Evolutionary conservation across 2,797 vertebrate genomes (phyloP).

Genomic region (Varecia variegata): DNA sequence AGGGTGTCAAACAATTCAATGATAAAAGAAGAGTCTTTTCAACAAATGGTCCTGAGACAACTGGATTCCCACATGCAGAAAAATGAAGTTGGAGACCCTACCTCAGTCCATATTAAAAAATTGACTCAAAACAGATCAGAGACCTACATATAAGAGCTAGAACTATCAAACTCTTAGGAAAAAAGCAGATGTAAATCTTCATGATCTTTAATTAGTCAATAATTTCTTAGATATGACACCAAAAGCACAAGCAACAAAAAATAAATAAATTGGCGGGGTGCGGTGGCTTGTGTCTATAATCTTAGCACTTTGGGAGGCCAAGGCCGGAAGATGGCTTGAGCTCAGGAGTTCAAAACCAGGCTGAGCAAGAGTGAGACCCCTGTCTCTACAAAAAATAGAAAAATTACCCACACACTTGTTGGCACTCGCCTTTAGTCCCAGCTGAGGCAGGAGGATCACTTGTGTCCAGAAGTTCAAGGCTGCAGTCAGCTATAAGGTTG

Average conservation of each 20-base stretch:
- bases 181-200: not conserved
- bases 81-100: not conserved
- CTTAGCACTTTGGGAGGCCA: too few species aligned
- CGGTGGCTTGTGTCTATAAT: too few species aligned
- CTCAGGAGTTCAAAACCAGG: too few species aligned
- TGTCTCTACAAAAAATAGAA: too few species aligned
- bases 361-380: too few species aligned
- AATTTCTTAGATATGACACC: not conserved
- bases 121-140: not conserved
- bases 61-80: not conserved
- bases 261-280: not conserved
- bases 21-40: not conserved
- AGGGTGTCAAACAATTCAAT: not conserved
- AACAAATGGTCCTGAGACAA: not conserved
- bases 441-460: too few species aligned
- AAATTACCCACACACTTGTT: too few species aligned
- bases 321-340: too few species aligned
- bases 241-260: not conserved
- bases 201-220: not conserved
- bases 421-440: too few species aligned
- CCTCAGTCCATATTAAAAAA: not conserved
- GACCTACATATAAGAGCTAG: not conserved
- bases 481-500: too few species aligned
- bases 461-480: too few species aligned
- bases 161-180: not conserved